Base-by-base conservation (phyloP, 2,888 invertebrate species). In the Agelastica alni region DNA sequence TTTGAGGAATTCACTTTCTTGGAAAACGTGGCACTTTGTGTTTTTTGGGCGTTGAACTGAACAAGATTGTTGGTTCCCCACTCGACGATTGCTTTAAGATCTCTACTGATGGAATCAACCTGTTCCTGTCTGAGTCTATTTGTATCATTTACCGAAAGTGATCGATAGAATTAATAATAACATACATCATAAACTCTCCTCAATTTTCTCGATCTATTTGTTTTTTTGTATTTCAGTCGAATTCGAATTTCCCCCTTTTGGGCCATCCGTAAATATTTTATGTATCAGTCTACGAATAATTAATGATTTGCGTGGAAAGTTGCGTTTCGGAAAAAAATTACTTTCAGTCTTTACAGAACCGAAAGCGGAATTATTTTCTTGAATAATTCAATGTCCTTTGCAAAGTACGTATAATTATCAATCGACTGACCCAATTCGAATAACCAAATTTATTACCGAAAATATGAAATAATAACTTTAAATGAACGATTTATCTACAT, bases 221-320 rank as follows among this genome's bases (percentile, higher is more conserved):
- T n/a, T n/a, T n/a, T n/a, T n/a, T n/a, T n/a, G n/a, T n/a, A n/a
- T n/a, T n/a, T n/a, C n/a, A n/a, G n/a, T n/a, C n/a, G n/a, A n/a
- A n/a, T n/a, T 45, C 13, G 31, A 32, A 30, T 43, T 32, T 45
- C 45, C 18, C 32, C 10, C 13, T 22, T 30, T 20, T 26, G 26
- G 9, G 16, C 30, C 16, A 18, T 13, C 30, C 17, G 22, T 28
- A 17, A n/a, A 43, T 48, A 36, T 48, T 48, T 48, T 20, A 53
- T 53, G n/a, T 6, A 30, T 9, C 12, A 10, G 7, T 12, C 9
- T 9, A 18, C 34, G 30, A 48, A 53, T 53, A 37, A 37, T 53
- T 48, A 18, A 48, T 51, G 43, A 48, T 53, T 48, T 53, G 47
- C 53, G 53, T 53, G 53, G 31, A 48, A 43, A 10, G 3, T 31